phyloP scores from a whole-genome alignment of 2,797 vertebrate species.

The Psittacula echo region DNA sequence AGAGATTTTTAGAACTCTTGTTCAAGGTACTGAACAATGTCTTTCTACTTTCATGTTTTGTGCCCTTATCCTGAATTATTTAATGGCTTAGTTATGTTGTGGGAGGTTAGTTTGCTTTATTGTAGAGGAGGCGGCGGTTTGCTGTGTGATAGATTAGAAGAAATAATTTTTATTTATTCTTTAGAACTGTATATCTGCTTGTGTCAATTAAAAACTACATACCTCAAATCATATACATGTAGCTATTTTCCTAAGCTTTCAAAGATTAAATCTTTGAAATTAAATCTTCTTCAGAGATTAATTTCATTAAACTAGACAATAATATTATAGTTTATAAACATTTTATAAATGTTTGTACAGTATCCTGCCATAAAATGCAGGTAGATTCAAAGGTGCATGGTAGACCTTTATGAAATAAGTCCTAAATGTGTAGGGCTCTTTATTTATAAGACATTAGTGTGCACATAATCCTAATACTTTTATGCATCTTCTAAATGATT shows the following conservation, averaged over 20 bases:
- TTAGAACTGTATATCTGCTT: constrained; percentile 34
- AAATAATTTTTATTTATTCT: constrained; percentile 27
- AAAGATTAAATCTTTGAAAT: neutral
- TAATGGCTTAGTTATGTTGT: neutral
- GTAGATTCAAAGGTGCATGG: neutral
- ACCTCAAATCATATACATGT: constrained; percentile 7
- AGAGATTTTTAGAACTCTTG: neutral
- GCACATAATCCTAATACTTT: neutral
- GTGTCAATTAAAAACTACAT: constrained; percentile 28
- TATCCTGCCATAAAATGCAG: neutral
- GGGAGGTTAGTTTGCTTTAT: neutral
- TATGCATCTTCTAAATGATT: neutral
- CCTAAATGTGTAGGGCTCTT: neutral
- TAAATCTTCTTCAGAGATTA: constrained; percentile 26
- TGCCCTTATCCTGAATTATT: constrained; percentile 7
- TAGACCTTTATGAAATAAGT: neutral
- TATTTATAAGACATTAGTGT: neutral
- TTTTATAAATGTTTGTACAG: neutral
- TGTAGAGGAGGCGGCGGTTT: neutral
- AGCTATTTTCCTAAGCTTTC: constrained; percentile 46
- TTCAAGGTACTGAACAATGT: neutral
- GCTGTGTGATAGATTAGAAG: neutral
- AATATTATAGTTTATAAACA: neutral
- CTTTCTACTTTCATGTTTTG: neutral
- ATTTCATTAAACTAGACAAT: constrained; percentile 26